phyloP scores from a whole-genome alignment of 2,797 vertebrate species.

The Decapterus maruadsi region DNA sequence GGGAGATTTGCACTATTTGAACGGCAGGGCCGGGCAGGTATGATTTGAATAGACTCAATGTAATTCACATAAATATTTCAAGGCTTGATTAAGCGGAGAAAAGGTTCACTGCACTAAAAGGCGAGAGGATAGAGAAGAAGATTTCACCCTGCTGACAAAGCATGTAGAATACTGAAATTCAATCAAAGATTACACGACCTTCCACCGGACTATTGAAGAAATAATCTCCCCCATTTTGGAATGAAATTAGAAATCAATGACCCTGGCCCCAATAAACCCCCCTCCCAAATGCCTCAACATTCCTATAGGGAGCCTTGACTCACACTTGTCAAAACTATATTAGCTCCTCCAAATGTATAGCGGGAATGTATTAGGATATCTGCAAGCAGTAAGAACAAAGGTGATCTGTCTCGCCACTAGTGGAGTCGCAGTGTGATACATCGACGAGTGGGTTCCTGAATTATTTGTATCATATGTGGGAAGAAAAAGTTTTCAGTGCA shows the following conservation, averaged over 20 bases:
- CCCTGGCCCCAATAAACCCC: constrained; percentile 45
- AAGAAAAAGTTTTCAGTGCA: background rate
- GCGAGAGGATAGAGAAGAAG: constrained; percentile 24
- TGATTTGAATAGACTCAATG: constrained; percentile 49
- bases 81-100: constrained; percentile 60
- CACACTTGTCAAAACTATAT: constrained; percentile 26
- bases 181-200: constrained; percentile 62
- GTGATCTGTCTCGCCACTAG: constrained; percentile 1
- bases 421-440: background rate
- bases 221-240: constrained; percentile 55
- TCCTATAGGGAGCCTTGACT: constrained; percentile 28
- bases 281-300: constrained; percentile 15
- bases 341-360: constrained; percentile 12
- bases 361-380: constrained; percentile 21
- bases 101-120: constrained; percentile 56
- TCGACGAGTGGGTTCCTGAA: background rate
- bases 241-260: constrained; percentile 71
- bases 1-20: constrained; percentile 42
- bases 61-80: constrained; percentile 70
- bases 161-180: constrained; percentile 53
- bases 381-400: constrained; percentile 14
- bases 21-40: constrained; percentile 39
- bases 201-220: constrained; percentile 55
- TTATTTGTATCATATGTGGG: background rate
- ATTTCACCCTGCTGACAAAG: constrained; percentile 58